These are phyloP conservation scores for Knipowitschia caucasica DNA, from an alignment of 2,797 vertebrate species.

Conservation along the genomic window DNA sequence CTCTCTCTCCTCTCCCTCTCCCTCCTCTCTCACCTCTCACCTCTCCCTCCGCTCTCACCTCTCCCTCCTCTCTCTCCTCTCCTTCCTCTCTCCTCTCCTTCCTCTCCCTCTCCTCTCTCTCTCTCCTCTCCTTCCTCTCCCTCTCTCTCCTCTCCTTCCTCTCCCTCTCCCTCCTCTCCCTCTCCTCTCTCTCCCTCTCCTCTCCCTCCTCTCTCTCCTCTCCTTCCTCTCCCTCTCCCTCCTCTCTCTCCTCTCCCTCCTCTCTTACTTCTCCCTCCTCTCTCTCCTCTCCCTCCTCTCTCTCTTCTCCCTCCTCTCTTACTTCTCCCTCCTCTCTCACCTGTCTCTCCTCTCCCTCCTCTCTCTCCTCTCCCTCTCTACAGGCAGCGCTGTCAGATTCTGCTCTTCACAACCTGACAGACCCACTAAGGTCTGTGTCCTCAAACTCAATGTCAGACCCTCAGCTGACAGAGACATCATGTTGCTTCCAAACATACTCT, in stretches of 20 bases:
- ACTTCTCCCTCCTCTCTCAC: no score
- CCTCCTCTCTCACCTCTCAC: not conserved
- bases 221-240: not conserved
- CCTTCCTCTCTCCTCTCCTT: no score
- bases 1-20: not conserved
- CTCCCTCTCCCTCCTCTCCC: no score
- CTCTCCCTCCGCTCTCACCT: not conserved
- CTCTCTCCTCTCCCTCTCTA: not conserved
- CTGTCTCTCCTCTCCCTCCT: not conserved
- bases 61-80: not conserved
- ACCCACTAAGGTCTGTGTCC: not conserved
- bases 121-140: no score
- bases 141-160: no score
- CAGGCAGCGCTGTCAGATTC: constrained; percentile 7
- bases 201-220: not conserved
- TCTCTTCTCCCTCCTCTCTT: not conserved
- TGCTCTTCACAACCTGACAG: not conserved
- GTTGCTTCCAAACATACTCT: not conserved
- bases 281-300: no score
- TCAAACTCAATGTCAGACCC: not conserved
- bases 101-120: no score
- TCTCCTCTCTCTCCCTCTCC: not conserved
- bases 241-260: not conserved
- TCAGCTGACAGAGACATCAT: constrained; percentile 9
- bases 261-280: no score